Evolutionary conservation across 2,113 vertebrate species (phyloP).

Genomic region (Lethenteron camtschaticum): DNA sequence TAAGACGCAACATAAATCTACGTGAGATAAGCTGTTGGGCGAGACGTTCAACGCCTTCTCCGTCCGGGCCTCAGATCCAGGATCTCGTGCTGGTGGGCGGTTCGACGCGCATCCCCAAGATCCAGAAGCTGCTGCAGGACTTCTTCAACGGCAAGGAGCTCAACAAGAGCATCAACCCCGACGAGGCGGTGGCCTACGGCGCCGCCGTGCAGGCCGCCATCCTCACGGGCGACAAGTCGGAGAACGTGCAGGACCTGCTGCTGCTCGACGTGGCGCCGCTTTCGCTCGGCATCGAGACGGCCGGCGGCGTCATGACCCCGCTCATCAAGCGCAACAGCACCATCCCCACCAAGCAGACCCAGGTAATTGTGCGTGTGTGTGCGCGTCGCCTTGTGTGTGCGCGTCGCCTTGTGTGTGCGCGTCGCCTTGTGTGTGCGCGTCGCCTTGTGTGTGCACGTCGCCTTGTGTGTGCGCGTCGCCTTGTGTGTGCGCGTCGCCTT

Average conservation of each 20-base stretch:
- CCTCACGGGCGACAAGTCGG: constrained; percentile 41
- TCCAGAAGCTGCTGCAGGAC: constrained; percentile 44
- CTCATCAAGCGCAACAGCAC: constrained; percentile 10
- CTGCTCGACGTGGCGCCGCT: constrained; percentile 39
- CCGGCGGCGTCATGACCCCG: constrained; percentile 41
- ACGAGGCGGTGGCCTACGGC: constrained; percentile 40
- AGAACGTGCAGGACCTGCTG: constrained; percentile 41
- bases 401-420: no score
- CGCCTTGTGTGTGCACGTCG: no score
- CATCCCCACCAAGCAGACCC: constrained; percentile 1
- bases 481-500: no score
- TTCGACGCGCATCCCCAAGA: constrained; percentile 46
- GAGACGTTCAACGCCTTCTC: no score
- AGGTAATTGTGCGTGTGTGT: neutral
- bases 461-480: no score
- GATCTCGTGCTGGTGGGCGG: constrained; percentile 44
- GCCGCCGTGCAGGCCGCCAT: constrained; percentile 46
- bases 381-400: no score
- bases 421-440: no score
- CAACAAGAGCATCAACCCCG: constrained; percentile 48
- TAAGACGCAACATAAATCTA: no score
- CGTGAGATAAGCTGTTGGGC: no score
- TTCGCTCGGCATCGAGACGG: constrained; percentile 41
- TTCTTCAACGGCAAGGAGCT: constrained; percentile 49
- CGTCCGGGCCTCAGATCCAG: constrained; percentile 37